A percentile compares a stretch with the other conserved stretches of the same genome.
phyloP scores from a whole-genome alignment of 2,113 vertebrate species.

The Nannospalax galili region DNA sequence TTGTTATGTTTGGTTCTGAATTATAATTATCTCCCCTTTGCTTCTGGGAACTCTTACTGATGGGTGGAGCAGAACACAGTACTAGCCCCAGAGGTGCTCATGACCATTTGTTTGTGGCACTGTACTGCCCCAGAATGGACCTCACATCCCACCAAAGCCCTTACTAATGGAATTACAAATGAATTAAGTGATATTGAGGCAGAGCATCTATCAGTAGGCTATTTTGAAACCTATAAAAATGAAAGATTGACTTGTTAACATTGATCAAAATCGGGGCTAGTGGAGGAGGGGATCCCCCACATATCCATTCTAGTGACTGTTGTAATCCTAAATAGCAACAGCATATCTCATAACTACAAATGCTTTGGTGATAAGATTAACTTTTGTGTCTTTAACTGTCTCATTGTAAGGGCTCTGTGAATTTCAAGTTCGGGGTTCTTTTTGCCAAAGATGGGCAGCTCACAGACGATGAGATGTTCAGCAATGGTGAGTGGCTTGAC shows the following conservation, averaged over 20 bases:
- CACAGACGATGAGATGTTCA: constrained; percentile 99
- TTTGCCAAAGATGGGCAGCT: constrained; percentile 98
- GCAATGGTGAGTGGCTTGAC: constrained; percentile 91
- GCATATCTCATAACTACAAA: neutral
- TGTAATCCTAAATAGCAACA: neutral
- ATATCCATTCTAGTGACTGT: neutral
- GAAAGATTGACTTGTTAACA: neutral
- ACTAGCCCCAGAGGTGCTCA: neutral
- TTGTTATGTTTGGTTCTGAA: neutral
- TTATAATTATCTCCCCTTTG: neutral
- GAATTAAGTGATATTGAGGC: neutral
- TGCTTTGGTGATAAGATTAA: neutral
- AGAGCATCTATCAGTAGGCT: neutral
- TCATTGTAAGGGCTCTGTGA: constrained; percentile 94
- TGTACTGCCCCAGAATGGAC: neutral
- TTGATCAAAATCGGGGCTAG: neutral
- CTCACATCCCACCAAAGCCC: neutral
- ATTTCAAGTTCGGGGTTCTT: constrained; percentile 99
- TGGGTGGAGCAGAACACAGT: neutral
- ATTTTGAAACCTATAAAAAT: neutral
- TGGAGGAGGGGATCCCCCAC: neutral
- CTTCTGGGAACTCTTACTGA: neutral
- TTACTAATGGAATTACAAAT: constrained; percentile 1
- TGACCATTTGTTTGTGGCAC: neutral
- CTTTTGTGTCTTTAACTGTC: constrained; percentile 29